phyloP scores from a whole-genome alignment of 2,888 invertebrate species.

The Lamellibrachia columna region DNA sequence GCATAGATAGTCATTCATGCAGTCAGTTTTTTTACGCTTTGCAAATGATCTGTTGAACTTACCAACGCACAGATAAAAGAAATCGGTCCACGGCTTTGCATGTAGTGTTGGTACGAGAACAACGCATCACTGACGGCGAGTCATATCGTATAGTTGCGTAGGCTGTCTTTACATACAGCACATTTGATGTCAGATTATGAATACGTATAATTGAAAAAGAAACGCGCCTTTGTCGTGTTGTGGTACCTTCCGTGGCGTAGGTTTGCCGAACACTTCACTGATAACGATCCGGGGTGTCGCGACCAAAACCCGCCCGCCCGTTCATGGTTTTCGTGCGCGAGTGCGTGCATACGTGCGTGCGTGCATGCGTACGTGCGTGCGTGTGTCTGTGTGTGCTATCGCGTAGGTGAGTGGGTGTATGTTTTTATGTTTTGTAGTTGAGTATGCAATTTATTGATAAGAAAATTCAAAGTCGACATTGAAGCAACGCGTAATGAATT shows the following conservation, averaged over 20 bases:
- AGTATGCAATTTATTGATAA: too few relatives aligned
- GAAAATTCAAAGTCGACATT: too few relatives aligned
- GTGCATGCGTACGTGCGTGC: background rate
- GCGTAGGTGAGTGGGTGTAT: background rate
- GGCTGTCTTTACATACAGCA: background rate
- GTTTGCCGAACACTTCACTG: background rate
- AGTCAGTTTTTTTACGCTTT: background rate
- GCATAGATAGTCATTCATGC: background rate
- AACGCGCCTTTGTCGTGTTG: background rate
- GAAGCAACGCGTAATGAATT: too few relatives aligned
- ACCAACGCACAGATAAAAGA: background rate
- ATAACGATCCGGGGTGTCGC: background rate
- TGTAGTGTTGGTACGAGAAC: background rate
- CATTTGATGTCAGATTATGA: background rate
- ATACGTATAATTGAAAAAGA: background rate
- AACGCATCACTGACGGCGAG: background rate
- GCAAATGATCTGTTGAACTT: background rate
- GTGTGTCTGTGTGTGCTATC: background rate
- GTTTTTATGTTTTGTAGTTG: background rate
- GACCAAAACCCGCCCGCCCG: background rate
- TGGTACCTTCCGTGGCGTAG: background rate
- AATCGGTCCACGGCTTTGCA: background rate
- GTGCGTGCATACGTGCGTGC: background rate
- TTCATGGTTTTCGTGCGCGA: background rate
- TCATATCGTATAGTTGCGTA: background rate